Evolutionary conservation across 2,113 vertebrate genomes (phyloP).

Genomic region (Charadrius vociferus): DNA sequence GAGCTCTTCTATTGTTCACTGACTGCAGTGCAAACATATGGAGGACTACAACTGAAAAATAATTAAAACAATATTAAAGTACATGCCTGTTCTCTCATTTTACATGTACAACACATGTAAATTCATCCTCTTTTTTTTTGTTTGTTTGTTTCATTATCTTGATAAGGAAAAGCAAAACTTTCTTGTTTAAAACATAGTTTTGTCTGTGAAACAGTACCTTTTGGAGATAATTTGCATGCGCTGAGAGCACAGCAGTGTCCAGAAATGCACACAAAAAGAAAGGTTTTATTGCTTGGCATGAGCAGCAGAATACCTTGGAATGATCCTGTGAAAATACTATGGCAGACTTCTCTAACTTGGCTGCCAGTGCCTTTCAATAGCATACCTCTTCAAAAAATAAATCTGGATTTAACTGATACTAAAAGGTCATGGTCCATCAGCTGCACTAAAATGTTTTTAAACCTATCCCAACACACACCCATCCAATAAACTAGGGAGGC

Average conservation of each 20-base stretch:
- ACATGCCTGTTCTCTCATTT: slow-evolving; percentile 26
- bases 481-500: neutral
- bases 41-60: slow-evolving; percentile 54
- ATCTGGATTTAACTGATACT: slow-evolving; percentile 17
- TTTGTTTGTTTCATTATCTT: neutral
- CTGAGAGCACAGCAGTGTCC: neutral
- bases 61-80: slow-evolving; percentile 40
- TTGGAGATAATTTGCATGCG: neutral
- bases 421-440: neutral
- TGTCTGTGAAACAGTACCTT: neutral
- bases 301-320: slow-evolving; percentile 51
- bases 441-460: slow-evolving; percentile 11
- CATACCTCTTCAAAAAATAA: slow-evolving; percentile 23
- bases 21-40: slow-evolving; percentile 67
- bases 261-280: neutral
- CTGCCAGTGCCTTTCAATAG: neutral
- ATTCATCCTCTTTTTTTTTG: neutral
- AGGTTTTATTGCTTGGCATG: slow-evolving; percentile 38
- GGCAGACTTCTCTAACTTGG: slow-evolving; percentile 19
- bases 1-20: slow-evolving; percentile 67
- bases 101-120: neutral
- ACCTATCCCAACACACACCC: neutral
- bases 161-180: neutral
- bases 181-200: neutral
- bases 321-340: slow-evolving; percentile 24